Evolutionary conservation across 2,113 vertebrate genomes (phyloP), one percentile per base, ranked within the genome.

Genomic region (Scatophagus argus): DNA sequence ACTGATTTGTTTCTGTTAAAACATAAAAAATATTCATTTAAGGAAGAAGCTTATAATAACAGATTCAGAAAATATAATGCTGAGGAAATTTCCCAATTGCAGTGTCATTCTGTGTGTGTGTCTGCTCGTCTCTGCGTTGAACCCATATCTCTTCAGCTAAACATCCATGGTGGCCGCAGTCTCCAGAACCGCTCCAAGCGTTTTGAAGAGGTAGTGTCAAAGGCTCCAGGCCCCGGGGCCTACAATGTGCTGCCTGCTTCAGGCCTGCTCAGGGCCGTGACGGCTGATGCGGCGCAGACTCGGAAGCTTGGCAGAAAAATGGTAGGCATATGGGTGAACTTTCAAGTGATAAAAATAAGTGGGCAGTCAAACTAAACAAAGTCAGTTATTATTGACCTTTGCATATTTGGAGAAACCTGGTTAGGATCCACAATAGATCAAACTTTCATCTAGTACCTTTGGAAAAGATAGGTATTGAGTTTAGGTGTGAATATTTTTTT

Each of bases 221-320:
- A 92, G 76, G 82, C 80, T 39, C 95, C 95, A 17, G 96, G 95
- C 68, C 95, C 96, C 19, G 95, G 93, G 77, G 91, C 91, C 52
- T 96, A 95, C 75, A 31, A 92, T 62, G 78, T 87, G 4, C 52
- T 16, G 70, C 81, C 77, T 25, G 29, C 68, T 75, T 47, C 44
- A 36, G 58, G 73, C 16, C 29, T 44, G 25, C 41, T 59, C 32
- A 60, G 31, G n/a, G 32, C 27, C 8, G 38, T 14, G 51, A 76
- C 16, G 19, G 72, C 46, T 25, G 56, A 84, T 61, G 55, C 27
- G n/a, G 72, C 27, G 44, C 72, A 52, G 25, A n/a, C 52, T 58
- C 58, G 64, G 51, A 79, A 63, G 70, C 79, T 23, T 49, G 51
- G 38, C 39, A 79, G 49, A 21, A 83, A 70, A 76, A 66, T 2